Conservation (phyloP, 2,888 invertebrate species). For the Hirudinaria manillensis region DNA sequence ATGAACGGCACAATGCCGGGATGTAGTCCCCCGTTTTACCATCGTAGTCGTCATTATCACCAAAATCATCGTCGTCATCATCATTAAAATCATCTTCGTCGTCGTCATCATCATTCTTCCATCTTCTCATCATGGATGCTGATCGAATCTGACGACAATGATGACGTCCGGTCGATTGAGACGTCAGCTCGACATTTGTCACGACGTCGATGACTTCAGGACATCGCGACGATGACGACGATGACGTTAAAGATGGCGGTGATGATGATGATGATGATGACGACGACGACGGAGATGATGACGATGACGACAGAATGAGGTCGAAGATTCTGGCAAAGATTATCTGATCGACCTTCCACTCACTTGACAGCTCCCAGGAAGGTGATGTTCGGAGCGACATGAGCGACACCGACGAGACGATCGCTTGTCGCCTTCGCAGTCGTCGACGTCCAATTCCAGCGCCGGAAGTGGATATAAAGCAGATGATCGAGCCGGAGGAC, state of each 20-base stretch:
- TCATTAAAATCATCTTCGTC: background rate
- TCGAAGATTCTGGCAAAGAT: background rate
- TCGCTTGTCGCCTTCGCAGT: too few relatives aligned
- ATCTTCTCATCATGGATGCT: too few relatives aligned
- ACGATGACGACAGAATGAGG: background rate
- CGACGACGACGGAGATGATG: background rate
- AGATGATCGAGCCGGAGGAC: too few relatives aligned
- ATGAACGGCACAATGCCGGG: background rate
- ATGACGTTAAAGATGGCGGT: background rate
- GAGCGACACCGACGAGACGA: too few relatives aligned
- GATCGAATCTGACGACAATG: too few relatives aligned
- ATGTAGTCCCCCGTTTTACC: background rate
- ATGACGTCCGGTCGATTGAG: too few relatives aligned
- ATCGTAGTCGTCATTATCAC: background rate
- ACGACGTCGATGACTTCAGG: background rate
- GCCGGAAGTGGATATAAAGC: too few relatives aligned
- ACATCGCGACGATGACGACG: background rate
- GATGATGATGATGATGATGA: constrained; percentile 8
- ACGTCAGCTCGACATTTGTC: background rate
- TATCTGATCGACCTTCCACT: too few relatives aligned
- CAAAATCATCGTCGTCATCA: background rate
- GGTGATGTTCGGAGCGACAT: too few relatives aligned
- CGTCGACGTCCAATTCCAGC: too few relatives aligned
- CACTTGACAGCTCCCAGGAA: too few relatives aligned
- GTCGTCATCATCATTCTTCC: too few relatives aligned